Base-by-base conservation (phyloP, 2,888 invertebrate species). In the Microctonus hyperodae region DNA sequence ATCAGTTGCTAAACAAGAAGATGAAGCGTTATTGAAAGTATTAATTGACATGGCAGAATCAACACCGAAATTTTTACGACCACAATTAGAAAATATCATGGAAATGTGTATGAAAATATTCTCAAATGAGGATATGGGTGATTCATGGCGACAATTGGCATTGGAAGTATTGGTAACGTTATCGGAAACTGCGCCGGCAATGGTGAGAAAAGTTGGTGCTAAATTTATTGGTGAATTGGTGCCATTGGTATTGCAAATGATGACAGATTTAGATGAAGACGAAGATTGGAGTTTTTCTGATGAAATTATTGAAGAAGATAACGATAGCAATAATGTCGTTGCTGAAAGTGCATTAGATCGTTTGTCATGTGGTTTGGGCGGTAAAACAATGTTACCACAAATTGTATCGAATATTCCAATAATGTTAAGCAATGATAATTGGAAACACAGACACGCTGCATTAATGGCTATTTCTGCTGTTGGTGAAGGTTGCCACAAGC, bases 391-490 rank as follows among this genome's bases (percentile, higher is more conserved):
- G 86, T 86, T 99, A 70, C 95, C 95, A 0, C 90, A 95, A 76
- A 95, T 98, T 65, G 92, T 96, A 72, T 89, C 89, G 58, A 91
- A 91, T 78, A 90, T 98, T 72, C 95, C 97, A 0, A 87, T 88
- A 40, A 97, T 98, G 97, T 86, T 98, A 76, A 88, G 88, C 56
- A 92, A 91, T 72, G 87, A 89, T 11, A 91, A 94, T 79, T 95
- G 95, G 95, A 91, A 92, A 76, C 91, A 92, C 74, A 88, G 91
- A n/a, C 96, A 98, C 85, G 98, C 98, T 50, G 99, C 97, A 1
- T 88, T 99, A 40, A 99, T 99, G 98, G 98, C 98, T 0, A 92
- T 99, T 56, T 98, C 98, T 6, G 96, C 98, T 0, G 94, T 97
- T 68, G 98, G 98, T 4, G 99, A 99, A 86, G 99, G 99, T 23